Evolutionary conservation across 2,113 vertebrate species (phyloP).

Genomic region (Pelecanoides urinatrix): DNA sequence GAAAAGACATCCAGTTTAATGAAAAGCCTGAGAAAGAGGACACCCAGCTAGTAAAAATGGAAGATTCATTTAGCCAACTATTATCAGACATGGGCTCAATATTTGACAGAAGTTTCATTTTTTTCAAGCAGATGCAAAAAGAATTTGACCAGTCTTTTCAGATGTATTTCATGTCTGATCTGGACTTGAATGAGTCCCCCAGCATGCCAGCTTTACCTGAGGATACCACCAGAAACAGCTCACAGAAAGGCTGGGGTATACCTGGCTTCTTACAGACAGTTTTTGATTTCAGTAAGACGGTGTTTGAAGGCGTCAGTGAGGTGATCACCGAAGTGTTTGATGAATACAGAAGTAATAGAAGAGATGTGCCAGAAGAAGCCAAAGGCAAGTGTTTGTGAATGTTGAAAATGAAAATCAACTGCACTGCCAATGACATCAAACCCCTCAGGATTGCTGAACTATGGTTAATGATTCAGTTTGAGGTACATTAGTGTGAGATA

Average conservation of each 20-base stretch:
- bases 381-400: constrained; percentile 71
- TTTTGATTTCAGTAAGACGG: constrained; percentile 81
- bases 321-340: constrained; percentile 76
- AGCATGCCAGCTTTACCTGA: constrained; percentile 52
- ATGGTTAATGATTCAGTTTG: neutral
- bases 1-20: constrained; percentile 51
- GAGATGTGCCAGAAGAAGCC: constrained; percentile 60
- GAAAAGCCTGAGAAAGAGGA: constrained; percentile 65
- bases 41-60: constrained; percentile 72
- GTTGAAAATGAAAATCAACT: neutral
- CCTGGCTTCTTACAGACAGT: constrained; percentile 81
- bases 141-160: constrained; percentile 82
- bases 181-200: constrained; percentile 31
- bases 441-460: neutral
- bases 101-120: constrained; percentile 75
- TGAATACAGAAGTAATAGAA: constrained; percentile 50
- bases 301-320: constrained; percentile 81
- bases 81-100: constrained; percentile 68
- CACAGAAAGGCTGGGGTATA: constrained; percentile 75
- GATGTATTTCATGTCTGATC: constrained; percentile 74
- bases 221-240: constrained; percentile 46
- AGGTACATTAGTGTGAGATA: neutral
- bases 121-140: constrained; percentile 81
- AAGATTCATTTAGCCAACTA: constrained; percentile 79
- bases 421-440: neutral